Evolutionary conservation across 1,140 invertebrate genomes (phyloP).

Genomic region (Camponotus vicinus): DNA sequence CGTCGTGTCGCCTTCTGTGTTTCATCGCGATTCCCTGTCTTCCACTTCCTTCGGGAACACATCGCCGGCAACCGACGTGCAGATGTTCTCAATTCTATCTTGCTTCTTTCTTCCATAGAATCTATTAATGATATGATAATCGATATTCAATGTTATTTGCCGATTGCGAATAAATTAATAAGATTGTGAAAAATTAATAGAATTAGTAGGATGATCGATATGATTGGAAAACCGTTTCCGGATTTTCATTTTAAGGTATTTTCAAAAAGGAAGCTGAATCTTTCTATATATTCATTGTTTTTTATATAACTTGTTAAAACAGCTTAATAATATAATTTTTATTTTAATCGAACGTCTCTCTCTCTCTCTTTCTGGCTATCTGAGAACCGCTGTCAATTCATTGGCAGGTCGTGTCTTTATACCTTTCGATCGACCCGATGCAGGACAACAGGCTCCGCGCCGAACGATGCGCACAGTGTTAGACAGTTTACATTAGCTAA

Average conservation of each 20-base stretch:
- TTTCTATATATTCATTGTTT: neutral
- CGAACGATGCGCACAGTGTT: conserved; percentile 31
- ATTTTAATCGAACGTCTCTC: neutral
- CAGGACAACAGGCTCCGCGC: conserved; percentile 73
- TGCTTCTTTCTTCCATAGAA: neutral
- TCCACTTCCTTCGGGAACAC: conserved; percentile 76
- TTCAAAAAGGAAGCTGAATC: neutral
- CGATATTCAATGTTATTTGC: neutral
- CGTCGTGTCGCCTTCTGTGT: conserved; percentile 76
- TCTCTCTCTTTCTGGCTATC: neutral
- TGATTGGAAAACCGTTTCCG: neutral
- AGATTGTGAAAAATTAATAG: neutral
- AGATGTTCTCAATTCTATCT: conserved; percentile 72
- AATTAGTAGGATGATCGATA: neutral
- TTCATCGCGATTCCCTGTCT: conserved; percentile 74
- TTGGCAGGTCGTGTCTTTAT: conserved; percentile 78
- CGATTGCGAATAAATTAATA: neutral
- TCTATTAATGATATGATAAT: neutral
- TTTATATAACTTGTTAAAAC: neutral
- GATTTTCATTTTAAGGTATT: neutral
- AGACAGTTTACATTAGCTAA: conserved; percentile 22
- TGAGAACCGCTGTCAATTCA: conserved; percentile 42
- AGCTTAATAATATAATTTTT: neutral
- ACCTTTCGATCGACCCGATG: conserved; percentile 72
- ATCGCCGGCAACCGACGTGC: conserved; percentile 64